Percentiles rank a stretch among this genome's conserved stretches.
Conservation (phyloP, 2,888 invertebrate species). For the Congeria kusceri region DNA sequence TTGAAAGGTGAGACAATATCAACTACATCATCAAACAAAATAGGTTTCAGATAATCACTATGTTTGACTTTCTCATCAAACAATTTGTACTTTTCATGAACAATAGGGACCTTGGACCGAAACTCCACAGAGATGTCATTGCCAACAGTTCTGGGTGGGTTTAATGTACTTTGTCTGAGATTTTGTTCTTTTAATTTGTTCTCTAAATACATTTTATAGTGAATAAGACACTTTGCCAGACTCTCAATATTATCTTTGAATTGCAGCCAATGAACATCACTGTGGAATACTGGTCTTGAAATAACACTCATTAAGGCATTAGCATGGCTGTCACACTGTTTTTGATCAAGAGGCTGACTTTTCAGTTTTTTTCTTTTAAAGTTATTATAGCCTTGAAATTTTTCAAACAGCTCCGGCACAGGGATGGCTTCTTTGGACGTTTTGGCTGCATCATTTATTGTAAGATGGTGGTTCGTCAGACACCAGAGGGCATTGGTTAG, state of each 20-base stretch:
- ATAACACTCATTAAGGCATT: constrained; percentile 4
- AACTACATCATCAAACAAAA: constrained; percentile 34
- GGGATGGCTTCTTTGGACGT: neutral
- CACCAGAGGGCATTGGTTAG: constrained; percentile 34
- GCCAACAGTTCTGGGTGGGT: constrained; percentile 26
- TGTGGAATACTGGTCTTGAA: constrained; percentile 7
- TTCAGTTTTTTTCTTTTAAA: too few species aligned
- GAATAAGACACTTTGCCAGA: constrained; percentile 17
- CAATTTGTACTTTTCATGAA: constrained; percentile 5
- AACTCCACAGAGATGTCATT: constrained; percentile 21
- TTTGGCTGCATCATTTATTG: neutral
- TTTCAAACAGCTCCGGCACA: constrained; percentile 19
- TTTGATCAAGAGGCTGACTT: neutral
- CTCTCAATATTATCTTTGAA: neutral
- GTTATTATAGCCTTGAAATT: too few species aligned
- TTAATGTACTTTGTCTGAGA: neutral
- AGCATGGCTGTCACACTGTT: neutral
- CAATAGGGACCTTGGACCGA: constrained; percentile 5
- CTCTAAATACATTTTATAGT: constrained; percentile 15
- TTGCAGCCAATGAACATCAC: neutral
- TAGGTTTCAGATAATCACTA: constrained; percentile 5
- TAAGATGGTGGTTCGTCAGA: constrained; percentile 18
- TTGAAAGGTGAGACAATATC: constrained; percentile 25
- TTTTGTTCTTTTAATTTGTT: neutral
- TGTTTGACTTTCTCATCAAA: constrained; percentile 14